Conservation (phyloP, 30 jellyfish, hydroid and myxozoan species). For the Aurelia aurita region DNA sequence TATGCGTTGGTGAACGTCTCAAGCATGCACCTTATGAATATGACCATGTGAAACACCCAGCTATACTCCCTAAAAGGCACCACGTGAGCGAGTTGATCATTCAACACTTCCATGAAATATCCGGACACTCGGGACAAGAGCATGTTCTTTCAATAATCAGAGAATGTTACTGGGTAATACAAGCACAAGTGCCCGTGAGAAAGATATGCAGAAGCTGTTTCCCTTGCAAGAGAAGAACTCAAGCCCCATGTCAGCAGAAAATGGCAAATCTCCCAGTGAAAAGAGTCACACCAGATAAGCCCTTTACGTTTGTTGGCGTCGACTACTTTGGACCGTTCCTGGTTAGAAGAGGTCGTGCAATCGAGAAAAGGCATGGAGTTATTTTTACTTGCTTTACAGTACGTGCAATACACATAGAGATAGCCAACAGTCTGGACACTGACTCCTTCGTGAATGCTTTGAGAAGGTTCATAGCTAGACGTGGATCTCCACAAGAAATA, state of each 20-base stretch:
- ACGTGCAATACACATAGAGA: constrained; percentile 31
- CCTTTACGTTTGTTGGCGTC: too few relatives aligned
- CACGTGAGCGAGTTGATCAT: too few relatives aligned
- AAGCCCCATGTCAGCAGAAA: neutral
- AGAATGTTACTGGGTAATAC: too few relatives aligned
- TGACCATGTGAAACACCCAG: too few relatives aligned
- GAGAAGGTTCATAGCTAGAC: constrained; percentile 36
- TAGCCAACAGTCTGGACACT: constrained; percentile 5
- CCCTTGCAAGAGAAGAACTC: neutral
- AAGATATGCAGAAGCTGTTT: constrained; percentile 1
- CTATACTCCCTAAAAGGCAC: too few relatives aligned
- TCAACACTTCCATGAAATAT: too few relatives aligned
- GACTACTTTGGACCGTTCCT: too few relatives aligned
- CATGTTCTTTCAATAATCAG: too few relatives aligned
- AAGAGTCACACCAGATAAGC: constrained; percentile 16
- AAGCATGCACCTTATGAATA: too few relatives aligned
- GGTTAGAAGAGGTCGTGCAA: neutral
- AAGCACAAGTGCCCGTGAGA: too few relatives aligned
- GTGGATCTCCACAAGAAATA: constrained; percentile 32
- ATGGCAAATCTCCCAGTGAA: constrained; percentile 23
- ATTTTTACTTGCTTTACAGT: constrained; percentile 17
- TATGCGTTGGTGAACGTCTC: too few relatives aligned
- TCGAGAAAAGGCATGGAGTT: constrained; percentile 19
- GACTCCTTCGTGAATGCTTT: constrained; percentile 4
- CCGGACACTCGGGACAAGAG: too few relatives aligned